Conservation (phyloP, 2,888 invertebrate genomes). For the Monochamus alternatus region DNA sequence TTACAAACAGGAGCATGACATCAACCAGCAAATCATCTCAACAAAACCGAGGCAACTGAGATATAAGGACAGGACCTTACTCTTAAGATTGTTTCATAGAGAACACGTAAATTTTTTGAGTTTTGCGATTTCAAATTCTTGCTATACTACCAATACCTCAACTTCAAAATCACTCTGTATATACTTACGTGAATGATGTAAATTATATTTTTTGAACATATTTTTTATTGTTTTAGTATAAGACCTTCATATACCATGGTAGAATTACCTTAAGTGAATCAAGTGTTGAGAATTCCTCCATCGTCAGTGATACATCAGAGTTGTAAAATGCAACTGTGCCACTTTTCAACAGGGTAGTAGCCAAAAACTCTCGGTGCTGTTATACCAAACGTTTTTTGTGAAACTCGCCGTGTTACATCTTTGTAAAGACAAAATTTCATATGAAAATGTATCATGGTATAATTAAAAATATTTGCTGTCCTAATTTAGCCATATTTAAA, state of each 20-base stretch:
- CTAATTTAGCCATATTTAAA: conserved; percentile 61
- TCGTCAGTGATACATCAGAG: conserved; percentile 34
- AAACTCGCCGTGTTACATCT: conserved; percentile 49
- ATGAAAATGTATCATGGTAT: conserved; percentile 56
- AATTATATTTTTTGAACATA: too few species aligned
- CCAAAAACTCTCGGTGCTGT: conserved; percentile 55
- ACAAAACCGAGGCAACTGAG: too few species aligned
- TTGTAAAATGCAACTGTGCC: conserved; percentile 52
- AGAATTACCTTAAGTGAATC: conserved; percentile 30
- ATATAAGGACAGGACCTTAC: too few species aligned
- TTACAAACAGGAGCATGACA: too few species aligned
- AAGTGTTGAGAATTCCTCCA: conserved; percentile 24
- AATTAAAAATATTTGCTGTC: conserved; percentile 57
- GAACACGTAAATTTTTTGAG: too few species aligned
- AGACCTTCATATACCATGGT: conserved; percentile 49
- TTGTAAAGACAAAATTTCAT: conserved; percentile 48
- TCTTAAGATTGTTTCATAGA: too few species aligned
- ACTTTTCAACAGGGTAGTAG: conserved; percentile 64
- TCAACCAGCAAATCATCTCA: too few species aligned
- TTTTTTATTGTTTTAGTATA: conserved; percentile 48
- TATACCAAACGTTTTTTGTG: conserved; percentile 42
- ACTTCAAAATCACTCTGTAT: too few species aligned
- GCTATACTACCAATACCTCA: too few species aligned
- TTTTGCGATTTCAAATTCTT: too few species aligned
- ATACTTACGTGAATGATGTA: too few species aligned